These are phyloP conservation scores for Tethea ocularis DNA, from an alignment of 2,888 invertebrate genomes.

Conservation along the genomic window DNA sequence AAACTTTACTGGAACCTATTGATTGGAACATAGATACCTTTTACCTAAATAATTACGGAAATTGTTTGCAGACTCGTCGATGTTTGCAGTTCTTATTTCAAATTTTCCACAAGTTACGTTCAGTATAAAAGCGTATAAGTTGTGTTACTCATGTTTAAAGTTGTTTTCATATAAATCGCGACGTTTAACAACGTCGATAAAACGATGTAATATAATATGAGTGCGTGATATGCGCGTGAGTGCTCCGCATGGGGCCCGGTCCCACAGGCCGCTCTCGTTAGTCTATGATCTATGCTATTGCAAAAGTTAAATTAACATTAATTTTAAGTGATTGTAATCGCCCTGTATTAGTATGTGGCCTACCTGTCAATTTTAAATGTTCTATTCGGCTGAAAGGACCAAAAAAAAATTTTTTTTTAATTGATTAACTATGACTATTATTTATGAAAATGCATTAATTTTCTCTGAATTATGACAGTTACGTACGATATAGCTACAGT, in stretches of 20 bases:
- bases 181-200: slow-evolving; percentile 35
- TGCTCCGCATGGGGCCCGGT: slow-evolving; percentile 9
- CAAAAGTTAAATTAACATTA: background rate
- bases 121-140: background rate
- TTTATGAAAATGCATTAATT: too few species aligned
- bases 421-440: too few species aligned
- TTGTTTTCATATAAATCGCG: slow-evolving; percentile 30
- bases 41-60: background rate
- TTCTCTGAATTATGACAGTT: too few species aligned
- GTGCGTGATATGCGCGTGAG: slow-evolving; percentile 2
- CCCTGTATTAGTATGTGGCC: background rate
- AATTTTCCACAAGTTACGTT: background rate
- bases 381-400: background rate
- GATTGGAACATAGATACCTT: background rate
- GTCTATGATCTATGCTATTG: background rate
- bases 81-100: background rate
- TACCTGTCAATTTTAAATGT: background rate
- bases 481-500: background rate
- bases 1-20: background rate
- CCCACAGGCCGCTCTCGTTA: slow-evolving; percentile 8
- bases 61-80: background rate
- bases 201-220: slow-evolving; percentile 22
- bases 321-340: background rate
- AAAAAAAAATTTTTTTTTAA: background rate
- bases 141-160: slow-evolving; percentile 11